Evolutionary conservation across 37 sponge, comb jelly and placozoan genomes (phyloP), one percentile per base, ranked within the genome.

Genomic region (Corticium candelabrum): DNA sequence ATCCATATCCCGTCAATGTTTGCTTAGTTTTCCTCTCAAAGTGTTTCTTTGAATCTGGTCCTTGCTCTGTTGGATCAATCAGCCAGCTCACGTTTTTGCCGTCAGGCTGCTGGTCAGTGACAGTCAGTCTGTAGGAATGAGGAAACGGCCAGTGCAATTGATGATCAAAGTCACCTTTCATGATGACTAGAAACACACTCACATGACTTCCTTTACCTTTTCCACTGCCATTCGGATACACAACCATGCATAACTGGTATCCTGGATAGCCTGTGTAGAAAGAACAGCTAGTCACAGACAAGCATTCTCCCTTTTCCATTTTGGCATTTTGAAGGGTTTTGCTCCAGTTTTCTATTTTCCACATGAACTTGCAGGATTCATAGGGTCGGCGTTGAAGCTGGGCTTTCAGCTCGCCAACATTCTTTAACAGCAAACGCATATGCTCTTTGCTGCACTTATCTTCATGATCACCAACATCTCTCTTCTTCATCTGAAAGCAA

Each of bases 211-310:
- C 62, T 50, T 50, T 50, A 11, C 11, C 62, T 50, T 50, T 21
- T 11, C 21, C 62, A 21, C 15, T 21, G 15, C 62, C 62, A 27
- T 50, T 11, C 15, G 62, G 62, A 21, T 27, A 50, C 15, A 50
- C 62, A 27, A 27, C 21, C 21, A 50, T 11, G 62, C 62, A 50
- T 21, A 50, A 27, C 21, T 50, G 11, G 21, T 50, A 50, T 11
- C 62, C 62, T 11, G 62, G 62, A 50, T 50, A 50, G 62, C 62
- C 62, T 21, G 62, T 21, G 62, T 50, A 50, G 62, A 50, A 50
- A 50, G 62, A 21, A 50, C 21, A 11, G 62, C 62, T 50, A 21
- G 21, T 27, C 21, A 50, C 21, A n/a, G n/a, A n/a, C n/a, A n/a
- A n/a, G 62, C 11, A 50, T 27, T 21, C 21, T 27, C 11, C 21